phyloP scores from a whole-genome alignment of 2,797 vertebrate species.

The Smutsia gigantea region DNA sequence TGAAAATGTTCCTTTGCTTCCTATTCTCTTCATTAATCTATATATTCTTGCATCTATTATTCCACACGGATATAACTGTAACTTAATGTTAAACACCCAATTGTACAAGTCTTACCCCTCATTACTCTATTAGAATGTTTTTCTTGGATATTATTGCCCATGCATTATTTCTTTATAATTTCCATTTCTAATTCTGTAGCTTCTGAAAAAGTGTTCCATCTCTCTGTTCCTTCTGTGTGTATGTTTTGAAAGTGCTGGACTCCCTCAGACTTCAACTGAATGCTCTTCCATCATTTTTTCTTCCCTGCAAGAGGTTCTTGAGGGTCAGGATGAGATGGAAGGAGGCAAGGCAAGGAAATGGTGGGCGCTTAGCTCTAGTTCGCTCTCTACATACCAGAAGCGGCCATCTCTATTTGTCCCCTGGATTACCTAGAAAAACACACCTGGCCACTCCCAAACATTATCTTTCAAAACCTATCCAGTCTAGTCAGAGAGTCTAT shows the following conservation, averaged over 20 bases:
- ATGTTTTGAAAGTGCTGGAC: not conserved
- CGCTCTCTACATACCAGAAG: not conserved
- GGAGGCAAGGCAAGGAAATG: not conserved
- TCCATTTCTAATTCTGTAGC: not conserved
- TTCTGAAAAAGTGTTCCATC: not conserved
- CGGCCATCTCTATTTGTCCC: not conserved
- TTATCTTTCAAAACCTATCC: not conserved
- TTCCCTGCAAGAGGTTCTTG: not conserved
- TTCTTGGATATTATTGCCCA: not conserved
- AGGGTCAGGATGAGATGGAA: not conserved
- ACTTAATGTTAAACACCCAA: constrained; percentile 41
- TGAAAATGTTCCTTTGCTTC: not conserved
- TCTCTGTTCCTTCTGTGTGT: not conserved
- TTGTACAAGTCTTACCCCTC: not conserved
- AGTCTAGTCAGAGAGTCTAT: not conserved
- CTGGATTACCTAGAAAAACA: not conserved
- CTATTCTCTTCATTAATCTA: not conserved
- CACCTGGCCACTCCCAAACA: not conserved
- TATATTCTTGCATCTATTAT: not conserved
- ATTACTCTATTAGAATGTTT: not conserved
- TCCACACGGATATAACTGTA: not conserved
- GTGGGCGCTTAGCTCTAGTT: not conserved
- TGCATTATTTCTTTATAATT: not conserved
- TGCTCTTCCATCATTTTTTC: not conserved
- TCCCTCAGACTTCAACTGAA: not conserved